Evolutionary conservation across 1,140 invertebrate species (phyloP), one percentile per base, ranked within the genome.

Genomic region (Zaprionus kolodkinae): DNA sequence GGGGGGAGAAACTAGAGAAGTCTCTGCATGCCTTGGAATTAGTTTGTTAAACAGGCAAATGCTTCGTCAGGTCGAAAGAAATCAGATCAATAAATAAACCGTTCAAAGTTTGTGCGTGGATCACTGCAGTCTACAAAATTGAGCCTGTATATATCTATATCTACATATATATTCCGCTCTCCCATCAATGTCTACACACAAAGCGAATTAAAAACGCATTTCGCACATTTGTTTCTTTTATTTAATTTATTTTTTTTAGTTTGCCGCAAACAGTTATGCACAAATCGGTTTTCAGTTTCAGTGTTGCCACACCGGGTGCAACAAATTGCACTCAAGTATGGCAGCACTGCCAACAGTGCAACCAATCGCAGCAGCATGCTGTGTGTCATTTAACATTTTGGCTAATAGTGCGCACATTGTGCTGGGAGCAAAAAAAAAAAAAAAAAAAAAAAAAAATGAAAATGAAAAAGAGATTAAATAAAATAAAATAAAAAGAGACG

Each of bases 351-450:
- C 15, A 55, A 68, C 17, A 17, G 36, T 38, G 48, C 48, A 68
- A 79, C 72, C 64, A 76, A 72, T 76, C 59, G 73, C 54, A 17
- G 81, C 68, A 38, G 35, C 27, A 30, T 30, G 65, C 81, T 75
- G 88, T 80, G 77, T 88, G 85, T 89, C 85, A 89, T 89, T 88
- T 85, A 89, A 81, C 85, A 88, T 88, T 88, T 88, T 85, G 78
- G 85, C 85, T 88, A 88, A 88, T 88, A 88, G 85, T 89, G 81
- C 63, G 78, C 85, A 89, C 86, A 85, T 88, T 88, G 85, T 88
- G 85, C 89, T 87, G 45, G 35, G 25, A 71, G 35, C 21, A 30
- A 12, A 78, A 79, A 65, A 60, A 38, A 71, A 69, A 74, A 55
- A 55, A 15, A 52, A 52, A 13, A 27, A 55, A 55, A 2, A 35